Conservation (phyloP, 2,113 vertebrate genomes). For the Scolopax mira region DNA sequence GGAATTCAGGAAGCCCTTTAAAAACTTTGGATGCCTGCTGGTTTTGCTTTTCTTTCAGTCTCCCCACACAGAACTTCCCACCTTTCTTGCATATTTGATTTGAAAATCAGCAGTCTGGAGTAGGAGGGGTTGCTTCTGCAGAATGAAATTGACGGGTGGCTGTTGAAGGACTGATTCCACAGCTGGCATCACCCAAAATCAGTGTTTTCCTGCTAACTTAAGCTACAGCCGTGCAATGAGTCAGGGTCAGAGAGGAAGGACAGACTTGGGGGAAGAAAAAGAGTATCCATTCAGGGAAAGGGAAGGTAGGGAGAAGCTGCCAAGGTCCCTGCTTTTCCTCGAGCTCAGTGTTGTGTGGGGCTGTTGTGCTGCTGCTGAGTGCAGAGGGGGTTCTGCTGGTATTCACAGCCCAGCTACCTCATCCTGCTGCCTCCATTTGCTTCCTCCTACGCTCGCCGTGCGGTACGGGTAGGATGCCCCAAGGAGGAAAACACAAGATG, state of each 20-base stretch:
- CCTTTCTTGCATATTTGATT: not conserved
- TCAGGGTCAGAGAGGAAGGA: not conserved
- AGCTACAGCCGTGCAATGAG: not conserved
- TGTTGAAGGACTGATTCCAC: not conserved
- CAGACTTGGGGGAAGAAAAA: not conserved
- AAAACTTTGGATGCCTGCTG: not conserved
- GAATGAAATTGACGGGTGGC: not conserved
- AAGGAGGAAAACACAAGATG: not conserved
- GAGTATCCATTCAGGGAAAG: not conserved
- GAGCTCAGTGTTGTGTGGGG: not conserved
- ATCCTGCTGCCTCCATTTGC: not conserved
- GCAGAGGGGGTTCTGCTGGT: not conserved
- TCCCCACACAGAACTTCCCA: not conserved
- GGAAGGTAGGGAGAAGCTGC: not conserved
- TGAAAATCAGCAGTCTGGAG: fast-evolving
- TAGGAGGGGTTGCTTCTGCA: not conserved
- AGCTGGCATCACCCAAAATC: not conserved
- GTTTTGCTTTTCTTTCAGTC: not conserved
- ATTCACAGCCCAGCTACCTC: not conserved
- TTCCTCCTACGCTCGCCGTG: not conserved
- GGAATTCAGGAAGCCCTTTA: not conserved
- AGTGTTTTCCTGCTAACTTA: not conserved
- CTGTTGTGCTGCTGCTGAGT: not conserved
- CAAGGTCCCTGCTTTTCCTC: fast-evolving
- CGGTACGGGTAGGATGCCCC: not conserved